phyloP scores from a whole-genome alignment of 2,113 vertebrate species.

The Hemichromis elongatus region DNA sequence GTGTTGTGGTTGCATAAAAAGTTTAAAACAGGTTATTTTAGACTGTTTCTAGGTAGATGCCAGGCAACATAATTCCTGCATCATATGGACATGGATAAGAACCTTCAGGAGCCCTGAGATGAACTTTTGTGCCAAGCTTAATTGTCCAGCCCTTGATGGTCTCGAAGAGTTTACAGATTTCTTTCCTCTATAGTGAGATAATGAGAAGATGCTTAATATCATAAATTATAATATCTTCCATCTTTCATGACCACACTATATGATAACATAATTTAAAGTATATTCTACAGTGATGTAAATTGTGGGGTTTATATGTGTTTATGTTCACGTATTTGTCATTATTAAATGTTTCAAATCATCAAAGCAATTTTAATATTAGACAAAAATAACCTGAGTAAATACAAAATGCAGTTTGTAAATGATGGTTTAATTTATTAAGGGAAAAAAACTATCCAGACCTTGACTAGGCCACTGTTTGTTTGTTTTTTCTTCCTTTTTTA shows the following conservation, averaged over 20 bases:
- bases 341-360: too few relatives aligned
- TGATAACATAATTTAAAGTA: neutral
- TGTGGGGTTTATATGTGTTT: too few relatives aligned
- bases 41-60: neutral
- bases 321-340: neutral
- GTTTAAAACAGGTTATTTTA: neutral
- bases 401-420: neutral
- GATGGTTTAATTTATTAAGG: accelerated
- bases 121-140: neutral
- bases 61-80: neutral
- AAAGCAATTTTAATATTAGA: too few relatives aligned
- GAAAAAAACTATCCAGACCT: neutral
- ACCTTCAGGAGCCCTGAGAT: neutral
- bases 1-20: neutral
- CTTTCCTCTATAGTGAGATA: too few relatives aligned
- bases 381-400: neutral
- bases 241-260: neutral
- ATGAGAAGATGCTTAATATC: neutral
- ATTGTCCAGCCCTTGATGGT: neutral
- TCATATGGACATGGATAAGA: neutral
- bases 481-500: too few relatives aligned
- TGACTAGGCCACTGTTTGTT: too few relatives aligned
- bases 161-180: neutral
- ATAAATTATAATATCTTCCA: neutral
- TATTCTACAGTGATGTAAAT: neutral